A percentile compares a stretch with the other conserved stretches of the same genome.
These are phyloP conservation scores for Nyleta sp. DNA, from an alignment of 2,888 invertebrate genomes.

Conservation along the genomic window DNA sequence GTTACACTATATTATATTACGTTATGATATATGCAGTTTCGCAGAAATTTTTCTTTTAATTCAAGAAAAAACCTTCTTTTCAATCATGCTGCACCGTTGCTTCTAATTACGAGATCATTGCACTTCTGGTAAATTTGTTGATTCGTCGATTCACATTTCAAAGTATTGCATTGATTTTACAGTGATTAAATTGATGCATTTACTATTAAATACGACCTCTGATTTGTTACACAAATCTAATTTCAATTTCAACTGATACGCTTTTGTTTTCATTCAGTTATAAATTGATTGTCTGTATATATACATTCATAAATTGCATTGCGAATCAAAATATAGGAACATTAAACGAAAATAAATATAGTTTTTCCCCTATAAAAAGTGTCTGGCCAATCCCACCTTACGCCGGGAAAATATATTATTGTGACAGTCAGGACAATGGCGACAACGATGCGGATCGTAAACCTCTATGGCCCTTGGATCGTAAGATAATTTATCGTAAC, in stretches of 20 bases:
- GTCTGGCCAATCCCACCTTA: constrained; percentile 21
- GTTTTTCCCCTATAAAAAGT: constrained; percentile 20
- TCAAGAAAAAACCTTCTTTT: constrained; percentile 4
- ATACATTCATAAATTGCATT: neutral
- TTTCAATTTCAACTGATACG: too few relatives aligned
- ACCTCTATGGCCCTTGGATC: constrained; percentile 48
- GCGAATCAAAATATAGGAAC: neutral
- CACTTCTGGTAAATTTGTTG: too few relatives aligned
- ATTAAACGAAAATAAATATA: constrained; percentile 5
- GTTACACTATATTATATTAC: constrained; percentile 72
- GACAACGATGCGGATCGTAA: constrained; percentile 57
- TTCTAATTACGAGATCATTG: neutral
- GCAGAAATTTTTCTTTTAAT: constrained; percentile 46
- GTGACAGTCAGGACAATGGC: constrained; percentile 50
- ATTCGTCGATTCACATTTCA: too few relatives aligned
- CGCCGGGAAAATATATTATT: constrained; percentile 38
- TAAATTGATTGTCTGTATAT: too few relatives aligned
- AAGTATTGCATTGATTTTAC: too few relatives aligned
- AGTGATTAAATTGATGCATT: too few relatives aligned
- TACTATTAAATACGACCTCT: too few relatives aligned
- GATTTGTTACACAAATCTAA: too few relatives aligned
- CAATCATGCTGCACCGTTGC: neutral
- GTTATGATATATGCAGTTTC: constrained; percentile 46
- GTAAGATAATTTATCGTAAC: constrained; percentile 44
- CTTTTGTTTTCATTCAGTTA: too few relatives aligned